phyloP scores from a whole-genome alignment of 37 sponge, comb jelly and placozoan species.

The Axinella damicornis region DNA sequence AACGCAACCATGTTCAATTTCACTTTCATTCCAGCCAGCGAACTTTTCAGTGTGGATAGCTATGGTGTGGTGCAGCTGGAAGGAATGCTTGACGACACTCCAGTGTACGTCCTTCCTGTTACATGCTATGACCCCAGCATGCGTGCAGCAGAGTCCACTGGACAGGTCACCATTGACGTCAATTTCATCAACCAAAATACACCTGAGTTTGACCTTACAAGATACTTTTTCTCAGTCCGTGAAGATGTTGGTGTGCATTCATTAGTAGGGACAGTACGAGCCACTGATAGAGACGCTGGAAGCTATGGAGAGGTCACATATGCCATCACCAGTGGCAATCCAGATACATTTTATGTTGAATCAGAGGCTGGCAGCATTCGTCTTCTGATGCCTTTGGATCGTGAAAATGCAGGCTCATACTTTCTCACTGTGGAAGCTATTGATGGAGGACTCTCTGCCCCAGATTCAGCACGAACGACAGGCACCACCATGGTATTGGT shows the following conservation, averaged over 20 bases:
- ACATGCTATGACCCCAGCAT: conserved; percentile 41
- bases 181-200: conserved; percentile 66
- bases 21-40: conserved; percentile 40
- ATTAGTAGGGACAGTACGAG: conserved; percentile 44
- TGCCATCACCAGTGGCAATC: conserved; percentile 60
- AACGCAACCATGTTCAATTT: conserved; percentile 37
- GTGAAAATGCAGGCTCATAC: conserved; percentile 50
- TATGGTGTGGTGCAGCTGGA: conserved; percentile 45
- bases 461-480: conserved; percentile 19
- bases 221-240: conserved; percentile 34
- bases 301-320: conserved; percentile 71
- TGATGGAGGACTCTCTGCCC: conserved; percentile 69
- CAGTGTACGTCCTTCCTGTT: conserved; percentile 61
- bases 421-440: conserved; percentile 61
- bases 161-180: conserved; percentile 61
- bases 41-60: conserved; percentile 53
- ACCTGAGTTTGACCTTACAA: conserved; percentile 58
- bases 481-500: conserved; percentile 56
- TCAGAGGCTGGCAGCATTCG: conserved; percentile 60
- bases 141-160: conserved; percentile 47
- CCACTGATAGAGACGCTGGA: conserved; percentile 76
- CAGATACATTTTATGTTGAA: conserved; percentile 68
- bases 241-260: conserved; percentile 47
- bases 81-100: conserved; percentile 52
- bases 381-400: conserved; percentile 64